Percentiles rank a stretch among this genome's conserved stretches.
These are phyloP conservation scores for Mormyrus lacerda DNA, from an alignment of 2,113 vertebrate genomes.

Conservation along the genomic window DNA sequence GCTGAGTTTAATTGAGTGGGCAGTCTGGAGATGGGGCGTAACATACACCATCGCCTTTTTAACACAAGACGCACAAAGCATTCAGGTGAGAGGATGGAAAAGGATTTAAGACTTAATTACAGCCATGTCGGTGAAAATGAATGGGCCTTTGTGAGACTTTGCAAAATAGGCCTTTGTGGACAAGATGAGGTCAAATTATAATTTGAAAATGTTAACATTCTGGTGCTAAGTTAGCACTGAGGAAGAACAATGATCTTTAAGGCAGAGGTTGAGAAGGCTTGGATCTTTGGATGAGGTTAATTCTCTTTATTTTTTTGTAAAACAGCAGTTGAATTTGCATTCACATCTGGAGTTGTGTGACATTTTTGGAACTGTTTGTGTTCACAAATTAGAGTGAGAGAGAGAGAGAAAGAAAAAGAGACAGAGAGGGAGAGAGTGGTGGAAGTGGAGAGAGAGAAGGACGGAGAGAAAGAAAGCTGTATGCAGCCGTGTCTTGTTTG, in stretches of 20 bases:
- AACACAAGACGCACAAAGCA: neutral
- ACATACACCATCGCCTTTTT: neutral
- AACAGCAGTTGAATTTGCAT: constrained; percentile 1
- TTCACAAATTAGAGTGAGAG: constrained; percentile 17
- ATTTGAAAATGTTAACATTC: constrained; percentile 9
- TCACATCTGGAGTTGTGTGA: constrained; percentile 18
- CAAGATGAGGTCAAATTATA: neutral
- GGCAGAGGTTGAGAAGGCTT: neutral
- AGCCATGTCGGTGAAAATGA: neutral
- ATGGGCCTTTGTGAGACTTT: neutral
- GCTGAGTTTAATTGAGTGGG: constrained; percentile 55
- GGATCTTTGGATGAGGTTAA: constrained; percentile 22
- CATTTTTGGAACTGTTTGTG: constrained; percentile 4
- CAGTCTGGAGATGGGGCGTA: constrained; percentile 3
- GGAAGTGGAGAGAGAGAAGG: constrained; percentile 23
- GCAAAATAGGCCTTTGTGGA: neutral
- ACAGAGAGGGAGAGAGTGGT: constrained; percentile 13
- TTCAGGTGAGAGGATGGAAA: neutral
- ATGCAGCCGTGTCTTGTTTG: constrained; percentile 44
- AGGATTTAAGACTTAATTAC: constrained; percentile 10
- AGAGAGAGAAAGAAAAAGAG: constrained; percentile 11
- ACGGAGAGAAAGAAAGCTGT: constrained; percentile 30
- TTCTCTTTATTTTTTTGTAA: neutral
- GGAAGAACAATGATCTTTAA: neutral
- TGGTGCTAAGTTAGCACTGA: neutral